A percentile compares a stretch with the other conserved stretches of the same genome.
Evolutionary conservation across 2,888 invertebrate species (phyloP).

Genomic region (Arge pagana): DNA sequence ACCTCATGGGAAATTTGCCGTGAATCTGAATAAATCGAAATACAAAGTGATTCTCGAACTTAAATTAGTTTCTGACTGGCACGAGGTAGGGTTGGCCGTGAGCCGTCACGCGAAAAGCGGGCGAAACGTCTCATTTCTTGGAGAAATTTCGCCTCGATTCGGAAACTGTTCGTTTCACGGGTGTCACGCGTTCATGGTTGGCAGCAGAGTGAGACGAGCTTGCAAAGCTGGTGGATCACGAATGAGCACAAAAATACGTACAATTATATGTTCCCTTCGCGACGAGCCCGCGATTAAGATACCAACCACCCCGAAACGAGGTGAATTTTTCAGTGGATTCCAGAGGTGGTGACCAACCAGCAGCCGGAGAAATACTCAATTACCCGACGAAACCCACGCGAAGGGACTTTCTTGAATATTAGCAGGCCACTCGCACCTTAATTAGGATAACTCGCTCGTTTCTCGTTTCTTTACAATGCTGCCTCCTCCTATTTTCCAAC

Average conservation of each 20-base stretch:
- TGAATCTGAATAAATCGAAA: slow-evolving; percentile 56
- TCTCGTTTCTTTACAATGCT: not conserved
- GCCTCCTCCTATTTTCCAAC: too few relatives aligned
- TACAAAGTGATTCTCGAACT: slow-evolving; percentile 56
- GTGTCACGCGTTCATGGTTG: slow-evolving; percentile 7
- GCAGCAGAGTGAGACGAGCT: too few relatives aligned
- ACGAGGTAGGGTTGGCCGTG: slow-evolving; percentile 6
- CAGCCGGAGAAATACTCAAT: slow-evolving; percentile 41
- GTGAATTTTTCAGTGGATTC: slow-evolving; percentile 21
- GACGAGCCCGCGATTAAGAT: too few relatives aligned
- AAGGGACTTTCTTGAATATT: slow-evolving; percentile 39
- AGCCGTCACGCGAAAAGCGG: slow-evolving; percentile 13
- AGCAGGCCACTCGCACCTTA: slow-evolving; percentile 37
- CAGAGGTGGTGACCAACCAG: slow-evolving; percentile 10
- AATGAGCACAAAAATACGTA: too few relatives aligned
- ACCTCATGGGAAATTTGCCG: slow-evolving; percentile 53
- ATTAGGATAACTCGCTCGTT: slow-evolving; percentile 34
- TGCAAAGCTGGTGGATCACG: too few relatives aligned
- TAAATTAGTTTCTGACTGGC: slow-evolving; percentile 53
- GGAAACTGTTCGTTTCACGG: slow-evolving; percentile 5
- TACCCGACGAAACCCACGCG: slow-evolving; percentile 40
- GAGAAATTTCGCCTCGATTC: slow-evolving; percentile 7
- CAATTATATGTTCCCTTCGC: too few relatives aligned
- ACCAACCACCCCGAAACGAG: too few relatives aligned
- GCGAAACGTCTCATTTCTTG: slow-evolving; percentile 2